Evolutionary conservation across 2,888 invertebrate genomes (phyloP).

Genomic region (Euproctis similis): DNA sequence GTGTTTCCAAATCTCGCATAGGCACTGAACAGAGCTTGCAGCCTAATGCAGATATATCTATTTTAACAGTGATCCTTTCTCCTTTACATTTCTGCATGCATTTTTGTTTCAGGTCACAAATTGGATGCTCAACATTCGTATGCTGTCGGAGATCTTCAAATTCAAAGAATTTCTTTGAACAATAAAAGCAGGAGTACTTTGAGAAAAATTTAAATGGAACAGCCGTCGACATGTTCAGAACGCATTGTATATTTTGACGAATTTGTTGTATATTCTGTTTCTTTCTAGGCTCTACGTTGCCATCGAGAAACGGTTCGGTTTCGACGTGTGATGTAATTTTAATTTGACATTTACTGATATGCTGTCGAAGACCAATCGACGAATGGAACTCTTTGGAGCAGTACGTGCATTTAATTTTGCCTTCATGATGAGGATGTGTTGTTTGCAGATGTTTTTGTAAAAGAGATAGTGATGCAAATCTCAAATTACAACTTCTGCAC

Average conservation of each 20-base stretch:
- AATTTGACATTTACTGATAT: conserved; percentile 46
- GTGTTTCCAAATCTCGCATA: conserved; percentile 34
- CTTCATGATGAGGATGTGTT: conserved; percentile 41
- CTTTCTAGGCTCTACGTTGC: conserved; percentile 30
- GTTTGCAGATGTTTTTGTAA: conserved; percentile 42
- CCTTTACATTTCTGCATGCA: conserved; percentile 59
- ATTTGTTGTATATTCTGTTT: conserved; percentile 48
- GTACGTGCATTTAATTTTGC: conserved; percentile 41
- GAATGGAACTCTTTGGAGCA: conserved; percentile 50
- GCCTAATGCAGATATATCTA: conserved; percentile 45
- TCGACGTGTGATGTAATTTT: conserved; percentile 28
- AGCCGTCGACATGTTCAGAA: conserved; percentile 62
- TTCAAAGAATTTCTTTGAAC: conserved; percentile 50
- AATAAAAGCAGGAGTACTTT: conserved; percentile 58
- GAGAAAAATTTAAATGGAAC: conserved; percentile 60
- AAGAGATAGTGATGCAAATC: conserved; percentile 37
- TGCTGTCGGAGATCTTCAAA: conserved; percentile 54
- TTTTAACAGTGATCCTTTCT: conserved; percentile 49
- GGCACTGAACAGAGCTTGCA: conserved; percentile 48
- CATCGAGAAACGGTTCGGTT: conserved; percentile 16
- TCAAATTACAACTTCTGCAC: conserved; percentile 43
- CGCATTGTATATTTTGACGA: conserved; percentile 52
- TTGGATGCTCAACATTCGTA: conserved; percentile 44
- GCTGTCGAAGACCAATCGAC: conserved; percentile 43
- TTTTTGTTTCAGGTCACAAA: conserved; percentile 53